phyloP scores from a whole-genome alignment of 2,797 vertebrate species.

The Nothura maculosa region DNA sequence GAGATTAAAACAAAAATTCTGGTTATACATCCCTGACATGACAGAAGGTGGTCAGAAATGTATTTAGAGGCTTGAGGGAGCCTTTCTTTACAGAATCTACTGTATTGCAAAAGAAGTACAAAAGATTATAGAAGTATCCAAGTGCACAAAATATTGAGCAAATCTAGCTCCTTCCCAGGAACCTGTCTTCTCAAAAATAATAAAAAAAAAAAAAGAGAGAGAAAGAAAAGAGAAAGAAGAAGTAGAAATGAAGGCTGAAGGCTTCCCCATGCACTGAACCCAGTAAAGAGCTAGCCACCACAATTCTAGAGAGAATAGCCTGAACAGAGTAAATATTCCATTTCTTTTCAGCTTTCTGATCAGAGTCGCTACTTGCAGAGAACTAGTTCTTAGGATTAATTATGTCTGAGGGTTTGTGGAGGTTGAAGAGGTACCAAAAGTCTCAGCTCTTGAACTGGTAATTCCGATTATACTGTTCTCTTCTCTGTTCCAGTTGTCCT shows the following conservation, averaged over 20 bases:
- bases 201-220: too few species aligned
- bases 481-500: background rate
- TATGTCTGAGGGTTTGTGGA: background rate
- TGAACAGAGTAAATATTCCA: background rate
- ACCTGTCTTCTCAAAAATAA: background rate
- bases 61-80: background rate
- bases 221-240: too few species aligned
- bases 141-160: background rate
- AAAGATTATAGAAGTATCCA: too few species aligned
- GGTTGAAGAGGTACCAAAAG: background rate
- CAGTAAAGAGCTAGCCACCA: background rate
- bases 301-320: background rate
- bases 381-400: rapidly evolving
- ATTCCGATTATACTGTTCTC: background rate
- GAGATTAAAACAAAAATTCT: background rate
- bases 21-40: background rate
- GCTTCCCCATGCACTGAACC: background rate
- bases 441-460: background rate
- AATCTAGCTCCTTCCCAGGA: background rate
- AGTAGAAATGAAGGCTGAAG: background rate
- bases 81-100: background rate
- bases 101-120: background rate
- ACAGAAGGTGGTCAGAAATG: background rate
- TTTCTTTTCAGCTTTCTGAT: background rate
- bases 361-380: background rate